Base-by-base conservation (phyloP, 2,113 vertebrate species). In the Fulica atra region DNA sequence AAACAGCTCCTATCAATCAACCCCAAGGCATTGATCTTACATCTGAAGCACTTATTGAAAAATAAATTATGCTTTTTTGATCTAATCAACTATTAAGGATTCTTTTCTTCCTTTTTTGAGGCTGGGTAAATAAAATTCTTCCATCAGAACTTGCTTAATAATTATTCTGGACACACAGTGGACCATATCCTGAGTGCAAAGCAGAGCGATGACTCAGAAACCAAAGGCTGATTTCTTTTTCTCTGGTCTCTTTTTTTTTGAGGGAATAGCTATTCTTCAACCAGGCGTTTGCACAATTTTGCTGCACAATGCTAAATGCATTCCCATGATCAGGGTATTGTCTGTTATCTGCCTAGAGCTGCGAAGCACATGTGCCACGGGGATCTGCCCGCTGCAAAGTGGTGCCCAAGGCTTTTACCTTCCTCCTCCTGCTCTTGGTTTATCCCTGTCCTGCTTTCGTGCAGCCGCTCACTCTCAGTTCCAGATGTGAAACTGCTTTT, bases 1-100 rank as follows among this genome's bases (percentile, higher is more conserved):
- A 95, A 86, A 91, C 66, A 93, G 80, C 88, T 92, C 79, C 82
- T 84, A 48, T 87, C 93, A 79, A 64, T 91, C 95, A 86, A 50
- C 66, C 65, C 65, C 14, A 4, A 81, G 78, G 78, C 69, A 97
- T 88, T 96, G 95, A 97, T 97, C 92, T 96, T 96, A 86, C 93
- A 95, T 96, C 85, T 97, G 88, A 95, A 81, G 93, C 74, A 85
- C 82, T 96, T 89, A 69, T 11, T 89, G 72, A 69, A 95, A 96
- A 91, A 89, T 85, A 96, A 92, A 93, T 73, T 35, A 86, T 31
- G 63, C 4, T 7, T 76, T 95, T 95, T 88, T 88, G 48, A 96
- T 92, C 84, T 95, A 82, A 95, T 89, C 79, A 82, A 79, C 60
- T 91, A n/a, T 73, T 96, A 91, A 83, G 60, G 81, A 76, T 66